Conservation (phyloP, 1,140 invertebrate genomes). For the roundworm (Caenorhabditis elegans) region DNA sequence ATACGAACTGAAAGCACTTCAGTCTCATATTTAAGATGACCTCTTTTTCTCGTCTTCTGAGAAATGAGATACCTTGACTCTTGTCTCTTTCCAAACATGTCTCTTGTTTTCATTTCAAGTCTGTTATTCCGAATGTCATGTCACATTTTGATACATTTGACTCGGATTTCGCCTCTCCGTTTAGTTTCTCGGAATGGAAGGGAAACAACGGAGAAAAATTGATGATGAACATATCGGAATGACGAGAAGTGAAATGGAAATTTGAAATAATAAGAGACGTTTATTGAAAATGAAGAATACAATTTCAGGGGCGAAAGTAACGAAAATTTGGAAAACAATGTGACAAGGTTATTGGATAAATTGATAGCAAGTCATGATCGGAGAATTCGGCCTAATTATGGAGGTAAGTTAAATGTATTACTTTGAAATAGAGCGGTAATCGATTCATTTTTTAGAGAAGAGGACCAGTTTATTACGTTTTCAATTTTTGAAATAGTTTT, state of each 20-base stretch:
- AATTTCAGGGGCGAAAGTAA: slow-evolving; percentile 10
- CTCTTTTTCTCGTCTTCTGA: background rate
- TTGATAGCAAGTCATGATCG: slow-evolving; percentile 76
- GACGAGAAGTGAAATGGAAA: no score
- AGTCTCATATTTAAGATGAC: background rate
- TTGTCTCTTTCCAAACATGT: background rate
- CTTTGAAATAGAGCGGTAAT: no score
- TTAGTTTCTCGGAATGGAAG: background rate
- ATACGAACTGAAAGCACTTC: background rate
- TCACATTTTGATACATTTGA: slow-evolving; percentile 23
- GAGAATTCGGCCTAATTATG: slow-evolving; percentile 94
- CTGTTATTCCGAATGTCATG: slow-evolving; percentile 7
- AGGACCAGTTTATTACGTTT: background rate
- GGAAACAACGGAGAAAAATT: background rate
- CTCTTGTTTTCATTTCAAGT: background rate
- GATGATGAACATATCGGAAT: no score
- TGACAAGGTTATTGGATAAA: slow-evolving; percentile 44
- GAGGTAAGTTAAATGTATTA: slow-evolving; percentile 70
- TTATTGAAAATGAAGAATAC: background rate
- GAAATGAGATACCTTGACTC: background rate
- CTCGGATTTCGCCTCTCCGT: background rate
- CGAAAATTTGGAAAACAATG: slow-evolving; percentile 41
- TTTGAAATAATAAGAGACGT: background rate
- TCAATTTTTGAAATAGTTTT: no score
- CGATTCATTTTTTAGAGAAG: background rate